phyloP scores from a whole-genome alignment of 2,113 vertebrate genomes.

The Syrmaticus mikado region DNA sequence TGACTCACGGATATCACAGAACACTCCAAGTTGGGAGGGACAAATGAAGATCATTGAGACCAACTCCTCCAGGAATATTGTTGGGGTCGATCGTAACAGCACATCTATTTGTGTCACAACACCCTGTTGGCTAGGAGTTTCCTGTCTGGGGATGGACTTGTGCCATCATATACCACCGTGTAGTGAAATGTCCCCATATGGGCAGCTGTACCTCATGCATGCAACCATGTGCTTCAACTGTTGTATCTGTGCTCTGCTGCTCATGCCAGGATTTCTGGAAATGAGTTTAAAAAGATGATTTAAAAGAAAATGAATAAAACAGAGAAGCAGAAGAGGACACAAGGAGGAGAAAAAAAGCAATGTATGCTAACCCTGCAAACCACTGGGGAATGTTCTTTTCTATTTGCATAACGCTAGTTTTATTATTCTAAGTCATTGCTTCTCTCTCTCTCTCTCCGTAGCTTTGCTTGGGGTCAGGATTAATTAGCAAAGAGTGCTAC shows the following conservation, averaged over 20 bases:
- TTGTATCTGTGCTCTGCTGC: background rate
- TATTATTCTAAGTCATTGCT: conserved; percentile 11
- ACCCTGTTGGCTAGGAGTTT: background rate
- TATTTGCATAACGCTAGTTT: conserved; percentile 14
- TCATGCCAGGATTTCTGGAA: background rate
- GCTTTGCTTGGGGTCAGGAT: background rate
- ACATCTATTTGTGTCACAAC: background rate
- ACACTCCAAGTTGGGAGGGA: no score
- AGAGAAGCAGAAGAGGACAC: background rate
- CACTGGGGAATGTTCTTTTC: background rate
- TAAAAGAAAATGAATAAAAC: background rate
- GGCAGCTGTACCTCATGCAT: background rate
- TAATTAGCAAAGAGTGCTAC: background rate
- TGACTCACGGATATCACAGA: background rate
- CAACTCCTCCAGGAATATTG: no score
- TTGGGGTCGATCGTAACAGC: background rate
- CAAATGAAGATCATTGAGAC: no score
- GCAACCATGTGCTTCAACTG: background rate
- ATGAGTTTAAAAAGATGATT: background rate
- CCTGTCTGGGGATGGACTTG: background rate
- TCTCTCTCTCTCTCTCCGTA: background rate
- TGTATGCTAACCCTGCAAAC: background rate
- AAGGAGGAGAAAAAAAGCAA: background rate
- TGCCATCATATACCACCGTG: background rate
- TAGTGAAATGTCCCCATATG: background rate